These are phyloP conservation scores for Drosophila ohnishii DNA, from an alignment of 1,140 invertebrate genomes.

Conservation along the genomic window DNA sequence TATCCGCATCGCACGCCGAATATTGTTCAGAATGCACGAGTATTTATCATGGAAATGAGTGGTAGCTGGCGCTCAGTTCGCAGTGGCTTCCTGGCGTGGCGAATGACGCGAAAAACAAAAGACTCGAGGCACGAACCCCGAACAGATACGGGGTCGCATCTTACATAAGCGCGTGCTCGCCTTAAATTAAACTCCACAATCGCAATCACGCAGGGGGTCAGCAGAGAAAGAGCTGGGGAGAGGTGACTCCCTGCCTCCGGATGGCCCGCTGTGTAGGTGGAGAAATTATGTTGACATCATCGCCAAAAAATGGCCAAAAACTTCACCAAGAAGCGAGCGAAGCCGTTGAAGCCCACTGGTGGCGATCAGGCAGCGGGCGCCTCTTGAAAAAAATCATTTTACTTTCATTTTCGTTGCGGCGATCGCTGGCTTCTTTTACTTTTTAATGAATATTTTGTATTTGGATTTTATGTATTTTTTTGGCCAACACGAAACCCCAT, in stretches of 20 bases:
- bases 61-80: slow-evolving; percentile 13
- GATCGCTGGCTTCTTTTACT: slow-evolving; percentile 48
- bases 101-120: slow-evolving; percentile 62
- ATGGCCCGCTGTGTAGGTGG: slow-evolving; percentile 76
- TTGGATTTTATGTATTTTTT: slow-evolving; percentile 20
- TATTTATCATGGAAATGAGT: slow-evolving; percentile 61
- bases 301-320: slow-evolving; percentile 71
- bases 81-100: slow-evolving; percentile 47
- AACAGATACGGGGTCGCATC: slow-evolving; percentile 34
- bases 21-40: slow-evolving; percentile 42
- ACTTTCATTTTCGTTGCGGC: slow-evolving; percentile 74
- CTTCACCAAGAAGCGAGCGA: slow-evolving; percentile 51
- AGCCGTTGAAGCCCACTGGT: slow-evolving; percentile 20
- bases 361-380: slow-evolving; percentile 30
- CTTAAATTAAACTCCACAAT: slow-evolving; percentile 64
- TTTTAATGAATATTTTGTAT: slow-evolving; percentile 37
- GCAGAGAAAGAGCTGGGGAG: background rate
- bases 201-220: slow-evolving; percentile 51
- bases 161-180: slow-evolving; percentile 69
- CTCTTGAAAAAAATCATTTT: slow-evolving; percentile 70
- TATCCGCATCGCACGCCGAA: slow-evolving; percentile 22
- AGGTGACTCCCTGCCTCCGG: slow-evolving; percentile 5
- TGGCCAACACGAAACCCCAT: slow-evolving; percentile 41
- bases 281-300: slow-evolving; percentile 82
- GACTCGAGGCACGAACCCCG: slow-evolving; percentile 66